Evolutionary conservation across 1,140 invertebrate species (phyloP).

Genomic region (Laodelphax striatellus): DNA sequence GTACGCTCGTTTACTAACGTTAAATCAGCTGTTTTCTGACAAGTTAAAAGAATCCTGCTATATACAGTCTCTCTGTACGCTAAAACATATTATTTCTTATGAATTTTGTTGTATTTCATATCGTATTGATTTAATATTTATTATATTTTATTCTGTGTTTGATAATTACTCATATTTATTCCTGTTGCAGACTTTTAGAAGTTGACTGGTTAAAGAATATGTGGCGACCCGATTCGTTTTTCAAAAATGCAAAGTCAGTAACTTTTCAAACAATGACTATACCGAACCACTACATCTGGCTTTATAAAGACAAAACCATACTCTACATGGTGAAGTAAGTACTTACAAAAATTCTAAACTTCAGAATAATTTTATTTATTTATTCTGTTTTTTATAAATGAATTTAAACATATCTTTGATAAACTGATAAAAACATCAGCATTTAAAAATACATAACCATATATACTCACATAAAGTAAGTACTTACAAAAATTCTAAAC

Average conservation of each 20-base stretch:
- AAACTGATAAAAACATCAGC: too few species aligned
- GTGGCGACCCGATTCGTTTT: conserved; percentile 82
- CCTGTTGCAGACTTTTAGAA: conserved; percentile 56
- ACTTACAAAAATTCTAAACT: not conserved
- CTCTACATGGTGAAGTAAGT: conserved; percentile 75
- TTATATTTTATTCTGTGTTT: too few species aligned
- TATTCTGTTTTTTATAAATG: too few species aligned
- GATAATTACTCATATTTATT: not conserved
- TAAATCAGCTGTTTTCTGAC: too few species aligned
- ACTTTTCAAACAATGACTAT: conserved; percentile 90
- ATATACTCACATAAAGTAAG: conserved; percentile 72
- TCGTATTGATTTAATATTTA: too few species aligned
- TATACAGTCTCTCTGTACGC: too few species aligned
- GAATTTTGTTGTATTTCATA: too few species aligned
- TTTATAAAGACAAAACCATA: conserved; percentile 79
- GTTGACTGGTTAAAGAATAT: conserved; percentile 83
- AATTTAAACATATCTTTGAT: too few species aligned
- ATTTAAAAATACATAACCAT: conserved; percentile 76
- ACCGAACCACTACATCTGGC: conserved; percentile 81
- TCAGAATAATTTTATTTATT: too few species aligned
- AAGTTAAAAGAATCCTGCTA: too few species aligned
- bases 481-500: conserved; percentile 12
- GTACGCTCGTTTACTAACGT: too few species aligned
- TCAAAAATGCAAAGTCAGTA: conserved; percentile 82
- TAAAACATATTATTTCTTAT: too few species aligned